Evolutionary conservation across 2,797 vertebrate species (phyloP).

Genomic region (Clamator glandarius): DNA sequence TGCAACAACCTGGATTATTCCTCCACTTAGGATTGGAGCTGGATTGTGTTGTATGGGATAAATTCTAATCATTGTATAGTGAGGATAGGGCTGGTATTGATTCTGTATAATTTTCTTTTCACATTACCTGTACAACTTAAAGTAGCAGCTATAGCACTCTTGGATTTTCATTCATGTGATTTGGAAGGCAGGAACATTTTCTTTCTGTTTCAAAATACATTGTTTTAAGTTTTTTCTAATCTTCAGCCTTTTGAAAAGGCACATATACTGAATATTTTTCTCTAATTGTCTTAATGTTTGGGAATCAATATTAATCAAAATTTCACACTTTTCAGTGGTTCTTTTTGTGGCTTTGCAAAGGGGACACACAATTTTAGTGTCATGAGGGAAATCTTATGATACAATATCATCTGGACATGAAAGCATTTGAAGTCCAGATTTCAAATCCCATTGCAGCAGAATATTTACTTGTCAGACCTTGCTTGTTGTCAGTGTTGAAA

Average conservation of each 20-base stretch:
- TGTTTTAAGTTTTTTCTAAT: not conserved
- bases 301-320: constrained; percentile 12
- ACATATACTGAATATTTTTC: not conserved
- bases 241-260: constrained; percentile 1
- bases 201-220: not conserved
- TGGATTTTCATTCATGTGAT: not conserved
- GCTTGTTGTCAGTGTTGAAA: constrained; percentile 43
- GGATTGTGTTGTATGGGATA: not conserved
- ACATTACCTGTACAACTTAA: not conserved
- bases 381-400: constrained; percentile 1
- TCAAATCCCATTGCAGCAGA: constrained; percentile 54
- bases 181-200: not conserved
- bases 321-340: constrained; percentile 36
- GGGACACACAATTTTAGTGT: not conserved
- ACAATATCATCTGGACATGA: constrained; percentile 8
- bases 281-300: constrained; percentile 1
- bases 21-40: not conserved
- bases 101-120: not conserved
- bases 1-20: not conserved
- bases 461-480: constrained; percentile 67
- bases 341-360: constrained; percentile 21
- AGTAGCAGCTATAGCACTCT: not conserved
- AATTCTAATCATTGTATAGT: not conserved
- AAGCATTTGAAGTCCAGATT: constrained; percentile 42
- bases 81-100: not conserved